Percentiles rank a stretch among this genome's conserved stretches.
These are phyloP conservation scores for Dicrostonyx torquatus DNA, from an alignment of 2,797 vertebrate species.

Conservation along the genomic window DNA sequence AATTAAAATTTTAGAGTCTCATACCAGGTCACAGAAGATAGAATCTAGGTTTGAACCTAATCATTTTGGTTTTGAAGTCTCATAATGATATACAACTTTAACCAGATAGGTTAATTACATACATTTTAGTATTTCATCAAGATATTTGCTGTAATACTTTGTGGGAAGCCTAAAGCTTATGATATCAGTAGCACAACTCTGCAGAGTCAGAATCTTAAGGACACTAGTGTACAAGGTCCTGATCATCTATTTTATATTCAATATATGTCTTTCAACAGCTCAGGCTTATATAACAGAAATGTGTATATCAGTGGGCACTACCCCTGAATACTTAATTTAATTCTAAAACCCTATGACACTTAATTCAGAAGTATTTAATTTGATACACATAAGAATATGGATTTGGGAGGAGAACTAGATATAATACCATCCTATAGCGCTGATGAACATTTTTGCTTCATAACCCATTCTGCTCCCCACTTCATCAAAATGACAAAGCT, in stretches of 20 bases:
- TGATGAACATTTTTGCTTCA: background rate
- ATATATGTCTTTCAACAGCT: background rate
- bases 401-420: background rate
- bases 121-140: background rate
- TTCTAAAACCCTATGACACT: background rate
- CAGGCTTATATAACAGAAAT: background rate
- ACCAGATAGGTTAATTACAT: background rate
- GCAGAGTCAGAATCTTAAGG: background rate
- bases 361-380: conserved; percentile 11
- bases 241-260: background rate
- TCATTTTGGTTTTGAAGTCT: background rate
- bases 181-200: background rate
- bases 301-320: background rate
- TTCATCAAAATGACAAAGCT: too few species aligned
- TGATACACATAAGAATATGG: background rate
- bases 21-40: background rate
- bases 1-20: background rate
- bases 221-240: background rate
- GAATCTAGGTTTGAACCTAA: background rate
- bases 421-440: background rate
- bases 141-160: background rate
- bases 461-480: background rate
- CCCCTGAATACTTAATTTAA: background rate
- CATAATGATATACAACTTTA: background rate
- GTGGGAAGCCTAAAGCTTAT: background rate